Evolutionary conservation across 1,140 invertebrate genomes (phyloP).

Genomic region (Chlorops oryzae): DNA sequence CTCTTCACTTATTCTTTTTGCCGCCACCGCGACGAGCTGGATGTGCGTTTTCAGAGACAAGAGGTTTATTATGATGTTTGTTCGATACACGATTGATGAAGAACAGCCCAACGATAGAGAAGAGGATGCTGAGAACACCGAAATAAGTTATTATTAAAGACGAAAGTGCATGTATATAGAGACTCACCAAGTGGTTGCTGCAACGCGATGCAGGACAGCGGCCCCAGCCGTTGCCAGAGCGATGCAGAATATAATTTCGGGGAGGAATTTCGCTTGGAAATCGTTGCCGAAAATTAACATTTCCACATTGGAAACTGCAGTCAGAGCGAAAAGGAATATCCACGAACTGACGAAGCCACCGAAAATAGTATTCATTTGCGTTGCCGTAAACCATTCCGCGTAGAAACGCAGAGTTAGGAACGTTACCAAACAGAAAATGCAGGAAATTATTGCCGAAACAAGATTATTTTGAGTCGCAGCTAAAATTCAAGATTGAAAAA

Average conservation of each 20-base stretch:
- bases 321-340: slow-evolving; percentile 31
- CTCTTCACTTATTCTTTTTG: slow-evolving; percentile 16
- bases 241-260: slow-evolving; percentile 42
- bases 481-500: not conserved
- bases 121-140: slow-evolving; percentile 27
- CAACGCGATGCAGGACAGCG: slow-evolving; percentile 43
- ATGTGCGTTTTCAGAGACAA: slow-evolving; percentile 12
- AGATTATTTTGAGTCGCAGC: too few species aligned
- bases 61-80: slow-evolving; percentile 31
- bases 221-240: slow-evolving; percentile 31
- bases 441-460: slow-evolving; percentile 36
- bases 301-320: slow-evolving; percentile 41
- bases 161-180: not conserved
- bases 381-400: slow-evolving; percentile 35
- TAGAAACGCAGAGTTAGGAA: slow-evolving; percentile 41
- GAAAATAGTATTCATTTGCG: slow-evolving; percentile 36
- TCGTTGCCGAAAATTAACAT: slow-evolving; percentile 37
- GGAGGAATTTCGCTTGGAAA: slow-evolving; percentile 44
- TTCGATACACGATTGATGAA: slow-evolving; percentile 43
- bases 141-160: slow-evolving; percentile 7
- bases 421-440: slow-evolving; percentile 35
- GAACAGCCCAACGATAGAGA: slow-evolving; percentile 39
- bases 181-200: slow-evolving; percentile 42
- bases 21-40: slow-evolving; percentile 2
- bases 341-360: slow-evolving; percentile 35